phyloP scores from a whole-genome alignment of 53 echinoderm and acorn worm species.

The Holothuria leucospilota region DNA sequence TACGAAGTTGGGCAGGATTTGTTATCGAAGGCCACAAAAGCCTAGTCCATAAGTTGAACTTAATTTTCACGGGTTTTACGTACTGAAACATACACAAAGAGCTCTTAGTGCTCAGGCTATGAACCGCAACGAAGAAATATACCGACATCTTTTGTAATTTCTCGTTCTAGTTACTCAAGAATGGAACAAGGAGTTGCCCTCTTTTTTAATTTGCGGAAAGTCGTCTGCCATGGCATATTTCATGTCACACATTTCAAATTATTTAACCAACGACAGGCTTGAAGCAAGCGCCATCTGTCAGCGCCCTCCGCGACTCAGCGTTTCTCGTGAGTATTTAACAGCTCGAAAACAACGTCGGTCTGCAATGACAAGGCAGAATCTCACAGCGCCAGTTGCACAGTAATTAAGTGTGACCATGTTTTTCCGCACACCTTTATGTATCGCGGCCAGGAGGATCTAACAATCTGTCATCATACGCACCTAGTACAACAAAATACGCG shows the following conservation, averaged over 20 bases:
- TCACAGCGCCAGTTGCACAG: conserved; percentile 1
- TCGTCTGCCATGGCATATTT: conserved; percentile 34
- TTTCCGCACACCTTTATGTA: conserved; percentile 54
- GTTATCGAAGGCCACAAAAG: too few relatives aligned
- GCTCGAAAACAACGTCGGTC: neutral
- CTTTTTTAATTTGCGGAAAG: conserved; percentile 29
- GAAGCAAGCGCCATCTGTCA: conserved; percentile 47
- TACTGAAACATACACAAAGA: too few relatives aligned
- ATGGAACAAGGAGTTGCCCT: conserved; percentile 21
- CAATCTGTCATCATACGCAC: conserved; percentile 34
- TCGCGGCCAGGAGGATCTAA: conserved; percentile 44
- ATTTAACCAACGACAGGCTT: conserved; percentile 32
- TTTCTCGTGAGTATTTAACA: conserved; percentile 11
- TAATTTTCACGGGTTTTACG: too few relatives aligned
- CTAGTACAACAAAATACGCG: conserved; percentile 39
- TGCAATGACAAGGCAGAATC: conserved; percentile 28
- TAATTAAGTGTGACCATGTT: conserved; percentile 52
- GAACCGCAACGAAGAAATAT: too few relatives aligned
- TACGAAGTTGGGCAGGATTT: too few relatives aligned
- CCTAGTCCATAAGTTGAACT: too few relatives aligned
- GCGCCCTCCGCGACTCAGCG: neutral
- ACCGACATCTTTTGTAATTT: too few relatives aligned
- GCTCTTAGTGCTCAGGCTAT: too few relatives aligned
- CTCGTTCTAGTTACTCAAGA: too few relatives aligned
- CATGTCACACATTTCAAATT: conserved; percentile 42